These are phyloP conservation scores for Danio tinwini DNA, from an alignment of 2,797 vertebrate genomes.

Conservation along the genomic window DNA sequence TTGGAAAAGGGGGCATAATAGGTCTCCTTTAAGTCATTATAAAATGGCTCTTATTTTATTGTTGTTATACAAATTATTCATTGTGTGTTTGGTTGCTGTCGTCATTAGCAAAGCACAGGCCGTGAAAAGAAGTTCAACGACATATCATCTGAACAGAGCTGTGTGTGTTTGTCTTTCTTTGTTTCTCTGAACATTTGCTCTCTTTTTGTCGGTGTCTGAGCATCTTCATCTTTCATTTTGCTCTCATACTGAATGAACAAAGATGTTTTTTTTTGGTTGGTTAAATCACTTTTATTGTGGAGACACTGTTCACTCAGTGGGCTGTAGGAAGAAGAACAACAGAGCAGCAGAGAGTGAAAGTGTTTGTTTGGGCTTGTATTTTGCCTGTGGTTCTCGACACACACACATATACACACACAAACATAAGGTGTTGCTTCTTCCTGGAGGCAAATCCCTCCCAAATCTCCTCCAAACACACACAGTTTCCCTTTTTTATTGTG, in stretches of 20 bases:
- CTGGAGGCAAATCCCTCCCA: slow-evolving; percentile 31
- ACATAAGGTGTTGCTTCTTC: slow-evolving; percentile 11
- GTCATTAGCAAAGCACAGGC: slow-evolving; percentile 59
- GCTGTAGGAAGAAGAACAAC: not conserved
- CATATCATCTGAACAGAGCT: slow-evolving; percentile 76
- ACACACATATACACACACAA: slow-evolving; percentile 20
- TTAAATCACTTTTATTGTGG: slow-evolving; percentile 16
- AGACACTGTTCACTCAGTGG: not conserved
- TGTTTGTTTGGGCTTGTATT: slow-evolving; percentile 20
- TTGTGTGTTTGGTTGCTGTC: slow-evolving; percentile 50
- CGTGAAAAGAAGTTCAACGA: slow-evolving; percentile 70
- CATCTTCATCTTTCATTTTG: slow-evolving; percentile 13
- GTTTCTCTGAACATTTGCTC: not conserved
- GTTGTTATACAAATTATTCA: too few relatives aligned
- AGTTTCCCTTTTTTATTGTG: not conserved
- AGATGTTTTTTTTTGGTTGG: slow-evolving; percentile 6
- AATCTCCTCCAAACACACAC: not conserved
- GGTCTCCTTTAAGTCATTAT: not conserved
- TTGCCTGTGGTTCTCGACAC: not conserved
- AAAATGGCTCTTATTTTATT: too few relatives aligned
- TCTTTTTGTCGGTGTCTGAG: slow-evolving; percentile 14
- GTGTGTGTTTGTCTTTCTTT: not conserved
- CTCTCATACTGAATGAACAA: slow-evolving; percentile 18
- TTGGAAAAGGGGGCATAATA: too few relatives aligned
- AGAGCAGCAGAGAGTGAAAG: slow-evolving; percentile 1